Evolutionary conservation across 2,888 invertebrate genomes (phyloP), one percentile per base, ranked within the genome.

Genomic region (Drosophila algonquin): DNA sequence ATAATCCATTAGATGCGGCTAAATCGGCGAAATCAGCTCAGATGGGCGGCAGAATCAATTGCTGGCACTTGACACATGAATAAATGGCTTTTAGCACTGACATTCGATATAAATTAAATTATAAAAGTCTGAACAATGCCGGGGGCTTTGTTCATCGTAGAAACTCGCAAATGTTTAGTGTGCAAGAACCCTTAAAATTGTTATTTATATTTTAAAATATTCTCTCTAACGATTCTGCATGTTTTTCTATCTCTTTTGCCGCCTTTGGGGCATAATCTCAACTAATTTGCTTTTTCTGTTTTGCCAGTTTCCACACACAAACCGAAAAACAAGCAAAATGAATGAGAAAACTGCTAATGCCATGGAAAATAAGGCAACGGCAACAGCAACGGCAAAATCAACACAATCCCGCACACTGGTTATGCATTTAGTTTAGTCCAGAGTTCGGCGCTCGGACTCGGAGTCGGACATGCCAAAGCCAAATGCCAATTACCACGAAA

Each of bases 401-500:
- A 45, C 32, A 56, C 52, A 44, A 73, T 44, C 73, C 59, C 46
- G 21, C n/a, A 48, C 24, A 53, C 55, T 62, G 48, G 62, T 75
- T 75, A 62, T 68, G 57, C 75, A 75, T 69, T 75, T 69, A 73
- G 73, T 69, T 62, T 74, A 48, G 27, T 58, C 60, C n/a, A 7
- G 40, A 40, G 59, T 50, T 75, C 30, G 57, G 55, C 57, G 27
- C 63, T 52, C 53, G 63, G 4, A 24, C 24, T 24, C 24, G 63
- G 24, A 24, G 4, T 24, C 24, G 24, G 54, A 60, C 70, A 70
- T 57, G 63, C 53, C 59, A 64, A 59, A 73, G 65, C 64, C 58
- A 63, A 75, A 71, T 70, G 76, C 86, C 88, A 87, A 87, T 87
- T 87, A 82, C 78, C 74, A 74, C 86, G 51, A 67, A 79, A 81